Evolutionary conservation across 2,113 vertebrate genomes (phyloP).

Genomic region (Chloropsis cyanopogon): DNA sequence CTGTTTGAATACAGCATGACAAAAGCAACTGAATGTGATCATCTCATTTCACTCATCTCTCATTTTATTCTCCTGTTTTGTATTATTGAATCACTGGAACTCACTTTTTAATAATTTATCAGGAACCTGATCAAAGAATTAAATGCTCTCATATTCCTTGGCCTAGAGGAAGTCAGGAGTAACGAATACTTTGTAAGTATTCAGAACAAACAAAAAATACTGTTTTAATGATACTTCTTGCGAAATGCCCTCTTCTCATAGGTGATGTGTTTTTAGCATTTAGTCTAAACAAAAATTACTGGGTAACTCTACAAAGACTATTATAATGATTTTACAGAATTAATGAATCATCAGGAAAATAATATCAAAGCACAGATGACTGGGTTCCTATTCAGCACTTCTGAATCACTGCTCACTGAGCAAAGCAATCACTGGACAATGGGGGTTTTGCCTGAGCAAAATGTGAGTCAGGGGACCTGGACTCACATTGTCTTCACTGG

Average conservation of each 20-base stretch:
- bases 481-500: constrained; percentile 20
- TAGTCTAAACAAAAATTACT: not conserved
- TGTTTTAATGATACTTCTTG: not conserved
- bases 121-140: not conserved
- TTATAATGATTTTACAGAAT: not conserved
- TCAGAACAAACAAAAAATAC: not conserved
- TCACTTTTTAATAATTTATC: not conserved
- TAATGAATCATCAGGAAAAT: constrained; percentile 30
- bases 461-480: constrained; percentile 52
- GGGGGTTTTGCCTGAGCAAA: constrained; percentile 38
- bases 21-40: not conserved
- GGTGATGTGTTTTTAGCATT: not conserved
- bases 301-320: not conserved
- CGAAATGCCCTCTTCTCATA: not conserved
- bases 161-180: not conserved
- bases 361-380: constrained; percentile 32
- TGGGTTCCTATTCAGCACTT: constrained; percentile 15
- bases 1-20: not conserved
- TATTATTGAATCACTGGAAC: not conserved
- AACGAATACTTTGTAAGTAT: not conserved
- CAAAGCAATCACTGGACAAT: constrained; percentile 14
- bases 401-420: constrained; percentile 33
- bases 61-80: not conserved
- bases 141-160: not conserved
- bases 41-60: not conserved